Percentiles rank a stretch among this genome's conserved stretches.
These are phyloP conservation scores for Agraylea sexmaculata DNA, from an alignment of 1,140 invertebrate species.

Conservation along the genomic window DNA sequence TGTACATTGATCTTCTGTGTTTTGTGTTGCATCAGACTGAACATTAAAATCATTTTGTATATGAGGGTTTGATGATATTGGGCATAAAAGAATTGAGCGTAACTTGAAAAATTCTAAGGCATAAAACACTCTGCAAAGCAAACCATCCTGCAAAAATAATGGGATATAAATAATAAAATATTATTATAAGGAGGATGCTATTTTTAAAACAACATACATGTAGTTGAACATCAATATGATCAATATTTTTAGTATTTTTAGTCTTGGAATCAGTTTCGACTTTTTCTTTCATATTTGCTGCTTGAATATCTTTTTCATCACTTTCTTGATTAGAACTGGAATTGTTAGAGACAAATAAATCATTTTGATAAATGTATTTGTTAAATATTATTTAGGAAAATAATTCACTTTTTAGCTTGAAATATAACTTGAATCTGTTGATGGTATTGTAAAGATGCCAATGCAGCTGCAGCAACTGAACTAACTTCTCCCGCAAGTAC, in stretches of 20 bases:
- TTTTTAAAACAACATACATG: slow-evolving; percentile 23
- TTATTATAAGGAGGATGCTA: neutral
- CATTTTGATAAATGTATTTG: too few species aligned
- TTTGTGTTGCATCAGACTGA: slow-evolving; percentile 6
- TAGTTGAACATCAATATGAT: slow-evolving; percentile 34
- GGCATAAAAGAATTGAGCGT: slow-evolving; percentile 29
- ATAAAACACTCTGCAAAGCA: slow-evolving; percentile 36
- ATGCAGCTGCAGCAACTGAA: slow-evolving; percentile 34
- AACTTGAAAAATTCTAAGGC: slow-evolving; percentile 33
- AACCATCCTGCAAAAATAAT: slow-evolving; percentile 27
- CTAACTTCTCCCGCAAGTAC: slow-evolving; percentile 31
- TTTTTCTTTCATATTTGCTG: slow-evolving; percentile 24
- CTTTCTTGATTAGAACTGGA: slow-evolving; percentile 11
- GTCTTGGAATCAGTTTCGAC: slow-evolving; percentile 27
- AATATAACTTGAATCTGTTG: slow-evolving; percentile 10
- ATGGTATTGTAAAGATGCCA: slow-evolving; percentile 34
- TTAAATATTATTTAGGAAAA: neutral
- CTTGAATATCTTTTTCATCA: slow-evolving; percentile 27
- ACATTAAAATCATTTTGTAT: slow-evolving; percentile 18
- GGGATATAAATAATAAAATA: slow-evolving; percentile 1
- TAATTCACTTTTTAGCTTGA: slow-evolving; percentile 11
- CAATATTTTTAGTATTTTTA: slow-evolving; percentile 26
- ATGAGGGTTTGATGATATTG: slow-evolving; percentile 21
- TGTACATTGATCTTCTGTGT: neutral
- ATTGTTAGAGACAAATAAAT: too few species aligned